Base-by-base conservation (phyloP, 2,888 invertebrate genomes). In the Sarcophaga subvicina region DNA sequence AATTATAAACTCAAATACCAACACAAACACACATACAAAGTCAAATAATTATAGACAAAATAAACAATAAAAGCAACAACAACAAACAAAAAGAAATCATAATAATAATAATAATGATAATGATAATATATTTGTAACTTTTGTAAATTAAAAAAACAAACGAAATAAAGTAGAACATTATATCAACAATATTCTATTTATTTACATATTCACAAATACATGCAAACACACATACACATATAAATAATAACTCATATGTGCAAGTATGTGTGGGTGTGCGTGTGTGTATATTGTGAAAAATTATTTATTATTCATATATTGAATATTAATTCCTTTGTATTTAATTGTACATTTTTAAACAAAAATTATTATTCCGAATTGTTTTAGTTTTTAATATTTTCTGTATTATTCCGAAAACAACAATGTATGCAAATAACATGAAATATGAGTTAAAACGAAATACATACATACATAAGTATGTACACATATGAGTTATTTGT, bases 301-400 rank as follows among this genome's bases (percentile, higher is more conserved):
- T 37, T 37, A 37, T 37, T 37, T 37, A 37, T 37, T 37, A 37
- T 5, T 2, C 3, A 25, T 25, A 22, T 27, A 37, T 37, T 67
- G 22, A 67, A 60, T 72, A 60, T 37, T 20, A 73, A 63, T 62
- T 37, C 37, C 63, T 63, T 63, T 76, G 47, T 69, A 62, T 37
- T 37, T 37, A 71, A 62, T 73, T 79, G 69, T 62, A 78, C 62
- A 83, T 67, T 62, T 67, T 69, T 54, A 25, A 69, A 25, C 63
- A 75, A 63, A 83, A 83, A 69, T 75, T 54, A 76, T 76, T 66
- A n/a, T 76, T 69, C 73, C 64, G 73, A 3, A 45, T 12, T 6
- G 20, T 45, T 45, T 66, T 27, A 66, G 27, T 37, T 62, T 62
- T 63, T 63, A 6, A 37, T 37, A 37, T 37, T 8, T 37, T 37